Percentiles rank a stretch among this genome's conserved stretches.
Conservation (phyloP, 2,797 vertebrate species). For the Acrossocheilus fasciatus region DNA sequence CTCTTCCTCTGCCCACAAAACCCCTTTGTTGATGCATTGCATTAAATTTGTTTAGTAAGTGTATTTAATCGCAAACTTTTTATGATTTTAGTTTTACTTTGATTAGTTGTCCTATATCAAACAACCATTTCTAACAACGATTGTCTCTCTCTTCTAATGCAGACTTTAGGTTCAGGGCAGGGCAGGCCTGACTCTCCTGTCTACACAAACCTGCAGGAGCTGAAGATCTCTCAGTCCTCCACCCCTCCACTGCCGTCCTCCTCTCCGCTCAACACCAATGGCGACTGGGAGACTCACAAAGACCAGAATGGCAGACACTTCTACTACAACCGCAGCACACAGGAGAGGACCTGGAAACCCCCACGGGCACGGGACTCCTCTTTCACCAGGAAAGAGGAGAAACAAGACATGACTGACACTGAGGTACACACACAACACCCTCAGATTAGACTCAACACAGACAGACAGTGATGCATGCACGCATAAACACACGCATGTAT, state of each 20-base stretch:
- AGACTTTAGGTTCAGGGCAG: constrained; percentile 87
- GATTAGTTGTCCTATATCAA: neutral
- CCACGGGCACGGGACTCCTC: constrained; percentile 86
- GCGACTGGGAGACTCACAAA: constrained; percentile 97
- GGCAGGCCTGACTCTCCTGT: constrained; percentile 92
- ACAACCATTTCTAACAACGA: neutral
- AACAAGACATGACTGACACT: constrained; percentile 74
- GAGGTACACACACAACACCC: constrained; percentile 80
- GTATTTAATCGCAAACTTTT: neutral
- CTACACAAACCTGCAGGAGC: constrained; percentile 95
- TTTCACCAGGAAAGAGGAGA: constrained; percentile 81
- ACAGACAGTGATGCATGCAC: constrained; percentile 1
- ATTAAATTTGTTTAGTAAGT: neutral
- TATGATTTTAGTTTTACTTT: neutral
- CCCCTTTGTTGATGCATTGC: neutral
- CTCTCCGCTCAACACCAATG: constrained; percentile 87
- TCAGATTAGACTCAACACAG: neutral
- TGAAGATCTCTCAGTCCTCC: constrained; percentile 95
- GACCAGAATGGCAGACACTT: constrained; percentile 91
- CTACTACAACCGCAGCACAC: constrained; percentile 91
- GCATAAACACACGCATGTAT: neutral
- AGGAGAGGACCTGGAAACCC: constrained; percentile 95
- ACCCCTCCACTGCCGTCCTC: constrained; percentile 87
- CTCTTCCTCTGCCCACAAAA: neutral
- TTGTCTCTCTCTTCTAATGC: neutral